Evolutionary conservation across 2,113 vertebrate genomes (phyloP), one percentile per base, ranked within the genome.

Genomic region (Burhinus oedicnemus): DNA sequence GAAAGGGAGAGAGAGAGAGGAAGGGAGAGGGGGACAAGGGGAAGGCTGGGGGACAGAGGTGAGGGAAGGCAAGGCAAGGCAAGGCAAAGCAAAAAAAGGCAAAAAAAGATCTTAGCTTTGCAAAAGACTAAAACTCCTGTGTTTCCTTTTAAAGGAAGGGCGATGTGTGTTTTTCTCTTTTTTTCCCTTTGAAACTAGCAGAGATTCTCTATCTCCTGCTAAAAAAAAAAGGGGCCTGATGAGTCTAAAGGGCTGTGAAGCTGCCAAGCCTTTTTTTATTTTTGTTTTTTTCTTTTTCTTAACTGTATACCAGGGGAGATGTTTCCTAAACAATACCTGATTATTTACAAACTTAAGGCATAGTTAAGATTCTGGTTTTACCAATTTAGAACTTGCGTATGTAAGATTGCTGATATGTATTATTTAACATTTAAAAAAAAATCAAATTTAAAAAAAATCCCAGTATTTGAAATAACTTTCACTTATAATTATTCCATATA

Each of bases 11-110:
- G 9, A 21, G 2, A 51, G 6, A 6, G 11, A 38, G 9, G 6
- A 5, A 12, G 11, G 20, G 3, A 15, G 13, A 2, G 6, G 11
- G 7, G 4, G 14, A 11, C 26, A 45, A 9, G 5, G 4, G 15
- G 27, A n/a, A 66, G 10, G 42, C n/a, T 83, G 30, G 38, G 18
- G 42, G n/a, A 64, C 12, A 34, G 14, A 34, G 5, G 12, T 51
- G 71, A 62, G 25, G 17, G 9, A 32, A 26, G 55, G 40, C 1
- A 19, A 76, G 15, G 17, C 2, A 52, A 71, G 27, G 17, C 15
- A 55, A 26, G 40, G 6, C 9, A 3, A 32, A 44, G 42, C n/a
- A n/a, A n/a, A n/a, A n/a, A n/a, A 55, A 26, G 40, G 6, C 44
- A 51, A 69, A 57, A 61, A 45, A 20, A 5, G 2, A 2, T 25